Conservation (phyloP, 2,113 vertebrate genomes). For the Equus quagga region DNA sequence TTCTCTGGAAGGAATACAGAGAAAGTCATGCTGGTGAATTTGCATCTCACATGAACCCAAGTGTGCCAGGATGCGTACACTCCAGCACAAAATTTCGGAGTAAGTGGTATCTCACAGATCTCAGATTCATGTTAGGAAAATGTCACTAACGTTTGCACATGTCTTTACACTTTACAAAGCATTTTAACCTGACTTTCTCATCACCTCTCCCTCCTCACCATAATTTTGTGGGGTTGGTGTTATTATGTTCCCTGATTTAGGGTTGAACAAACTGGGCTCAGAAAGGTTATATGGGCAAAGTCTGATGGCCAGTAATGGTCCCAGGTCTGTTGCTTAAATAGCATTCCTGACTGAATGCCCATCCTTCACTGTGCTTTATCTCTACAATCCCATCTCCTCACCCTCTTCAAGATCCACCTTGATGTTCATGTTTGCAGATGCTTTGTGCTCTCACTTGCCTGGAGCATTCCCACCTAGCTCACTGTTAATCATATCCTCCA, state of each 20-base stretch:
- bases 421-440: not conserved
- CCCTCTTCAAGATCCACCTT: not conserved
- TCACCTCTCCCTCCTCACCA: not conserved
- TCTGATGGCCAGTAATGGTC: not conserved
- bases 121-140: slow-evolving; percentile 20
- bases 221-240: not conserved
- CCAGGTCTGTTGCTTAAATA: not conserved
- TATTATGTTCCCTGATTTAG: not conserved
- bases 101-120: not conserved
- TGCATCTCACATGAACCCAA: slow-evolving; percentile 37
- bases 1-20: slow-evolving; percentile 67
- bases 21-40: slow-evolving; percentile 40
- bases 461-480: not conserved
- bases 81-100: not conserved
- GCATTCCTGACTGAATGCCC: not conserved
- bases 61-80: not conserved
- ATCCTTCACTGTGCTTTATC: not conserved
- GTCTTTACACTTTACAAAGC: slow-evolving; percentile 19
- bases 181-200: slow-evolving; percentile 36
- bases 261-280: not conserved
- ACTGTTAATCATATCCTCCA: not conserved
- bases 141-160: not conserved
- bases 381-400: not conserved
- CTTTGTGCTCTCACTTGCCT: not conserved
- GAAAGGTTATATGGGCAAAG: not conserved